A percentile compares a stretch with the other conserved stretches of the same genome.
Conservation (phyloP, 35 echinoderm and acorn worm species). For the Heliocidaris erythrogramma region DNA sequence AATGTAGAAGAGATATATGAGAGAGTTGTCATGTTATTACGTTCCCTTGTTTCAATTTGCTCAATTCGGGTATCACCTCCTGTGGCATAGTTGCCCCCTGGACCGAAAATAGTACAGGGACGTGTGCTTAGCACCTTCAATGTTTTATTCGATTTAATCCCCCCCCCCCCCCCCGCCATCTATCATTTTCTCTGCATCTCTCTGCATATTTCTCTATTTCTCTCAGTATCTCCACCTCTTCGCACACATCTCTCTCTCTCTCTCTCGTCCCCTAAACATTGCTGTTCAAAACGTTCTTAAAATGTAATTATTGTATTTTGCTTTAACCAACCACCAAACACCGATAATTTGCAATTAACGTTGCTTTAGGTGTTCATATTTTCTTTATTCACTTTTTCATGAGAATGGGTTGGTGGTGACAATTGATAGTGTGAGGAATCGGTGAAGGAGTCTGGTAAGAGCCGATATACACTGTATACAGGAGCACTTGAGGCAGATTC, state of each 20-base stretch:
- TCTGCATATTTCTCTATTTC: neutral
- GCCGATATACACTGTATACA: neutral
- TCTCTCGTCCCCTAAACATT: neutral
- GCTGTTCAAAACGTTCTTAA: no score
- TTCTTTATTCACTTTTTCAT: no score
- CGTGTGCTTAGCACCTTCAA: neutral
- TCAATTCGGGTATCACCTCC: neutral
- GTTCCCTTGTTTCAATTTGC: neutral
- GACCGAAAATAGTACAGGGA: neutral
- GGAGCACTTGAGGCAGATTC: neutral
- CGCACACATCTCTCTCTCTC: neutral
- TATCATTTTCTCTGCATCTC: neutral
- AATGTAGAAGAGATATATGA: neutral
- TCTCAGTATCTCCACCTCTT: no score
- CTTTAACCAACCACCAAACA: no score
- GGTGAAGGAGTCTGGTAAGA: neutral
- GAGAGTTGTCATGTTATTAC: neutral
- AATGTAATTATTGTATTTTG: no score
- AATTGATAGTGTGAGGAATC: no score
- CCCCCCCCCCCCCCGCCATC: neutral
- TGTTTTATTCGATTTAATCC: neutral
- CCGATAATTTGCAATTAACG: no score
- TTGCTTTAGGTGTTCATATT: no score
- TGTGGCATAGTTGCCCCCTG: neutral
- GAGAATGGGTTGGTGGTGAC: no score